A percentile compares a stretch with the other conserved stretches of the same genome.
Conservation (phyloP, 2,797 vertebrate species). For the Galagoides demidoff region DNA sequence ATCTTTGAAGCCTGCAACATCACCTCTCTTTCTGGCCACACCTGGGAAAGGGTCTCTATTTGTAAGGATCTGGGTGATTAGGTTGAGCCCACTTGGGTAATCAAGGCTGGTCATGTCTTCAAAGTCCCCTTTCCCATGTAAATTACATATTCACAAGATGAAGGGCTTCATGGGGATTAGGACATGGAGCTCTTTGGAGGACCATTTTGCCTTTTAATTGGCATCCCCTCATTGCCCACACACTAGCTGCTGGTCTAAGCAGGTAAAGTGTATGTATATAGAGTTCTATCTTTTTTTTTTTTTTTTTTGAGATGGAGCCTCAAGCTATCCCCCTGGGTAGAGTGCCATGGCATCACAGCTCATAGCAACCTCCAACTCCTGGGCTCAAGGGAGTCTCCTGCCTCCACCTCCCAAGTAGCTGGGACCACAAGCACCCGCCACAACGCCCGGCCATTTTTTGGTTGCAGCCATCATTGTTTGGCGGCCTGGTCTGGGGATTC, state of each 20-base stretch:
- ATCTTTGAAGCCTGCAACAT: not conserved
- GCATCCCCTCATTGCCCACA: not conserved
- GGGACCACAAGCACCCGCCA: too few species aligned
- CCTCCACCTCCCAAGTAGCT: too few species aligned
- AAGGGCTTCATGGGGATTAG: not conserved
- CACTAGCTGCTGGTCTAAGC: not conserved
- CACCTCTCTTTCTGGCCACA: not conserved
- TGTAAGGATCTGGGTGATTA: not conserved
- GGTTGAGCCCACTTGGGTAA: not conserved
- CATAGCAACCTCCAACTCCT: too few species aligned
- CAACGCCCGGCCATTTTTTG: too few species aligned
- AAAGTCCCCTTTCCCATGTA: not conserved
- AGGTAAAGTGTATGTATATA: not conserved
- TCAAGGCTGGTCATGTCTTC: not conserved
- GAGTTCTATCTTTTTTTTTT: not conserved
- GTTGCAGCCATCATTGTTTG: too few species aligned
- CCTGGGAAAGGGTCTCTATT: not conserved
- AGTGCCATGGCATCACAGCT: too few species aligned
- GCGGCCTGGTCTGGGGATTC: too few species aligned
- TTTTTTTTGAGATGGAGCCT: too few species aligned
- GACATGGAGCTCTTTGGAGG: not conserved
- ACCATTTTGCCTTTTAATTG: not conserved
- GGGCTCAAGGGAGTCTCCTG: too few species aligned
- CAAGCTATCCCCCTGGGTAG: too few species aligned
- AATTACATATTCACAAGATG: not conserved